A percentile compares a stretch with the other conserved stretches of the same genome.
phyloP scores from a whole-genome alignment of 2,113 vertebrate species.

The Petaurus breviceps region DNA sequence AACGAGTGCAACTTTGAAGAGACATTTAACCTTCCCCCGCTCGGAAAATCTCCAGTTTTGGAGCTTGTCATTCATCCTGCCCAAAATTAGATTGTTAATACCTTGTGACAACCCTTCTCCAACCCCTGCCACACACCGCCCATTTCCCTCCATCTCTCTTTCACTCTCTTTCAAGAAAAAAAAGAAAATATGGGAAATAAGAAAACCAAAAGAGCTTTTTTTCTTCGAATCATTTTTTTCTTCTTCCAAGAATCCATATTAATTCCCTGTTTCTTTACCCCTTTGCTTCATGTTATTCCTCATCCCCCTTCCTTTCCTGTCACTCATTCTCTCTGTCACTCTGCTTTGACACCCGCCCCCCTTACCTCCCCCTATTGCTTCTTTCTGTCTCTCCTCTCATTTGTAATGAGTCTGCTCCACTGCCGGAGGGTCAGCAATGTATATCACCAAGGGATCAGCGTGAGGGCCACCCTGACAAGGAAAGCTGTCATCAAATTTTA shows the following conservation, averaged over 20 bases:
- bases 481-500: constrained; percentile 71
- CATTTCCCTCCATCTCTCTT: neutral
- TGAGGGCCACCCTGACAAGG: constrained; percentile 9
- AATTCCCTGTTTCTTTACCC: fast-evolving
- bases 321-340: neutral
- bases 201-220: neutral
- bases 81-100: constrained; percentile 16
- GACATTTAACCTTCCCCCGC: neutral
- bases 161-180: neutral
- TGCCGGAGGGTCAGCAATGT: constrained; percentile 37
- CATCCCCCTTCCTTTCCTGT: neutral
- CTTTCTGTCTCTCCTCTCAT: constrained; percentile 24
- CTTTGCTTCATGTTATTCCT: neutral
- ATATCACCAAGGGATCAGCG: neutral
- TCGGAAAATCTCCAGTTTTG: constrained; percentile 27
- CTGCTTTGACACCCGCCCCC: neutral
- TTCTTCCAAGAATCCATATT: neutral
- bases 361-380: neutral
- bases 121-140: too few relatives aligned
- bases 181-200: neutral
- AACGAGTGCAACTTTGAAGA: constrained; percentile 17
- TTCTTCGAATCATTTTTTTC: neutral
- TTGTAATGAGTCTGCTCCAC: constrained; percentile 6
- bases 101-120: neutral
- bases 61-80: neutral